Base-by-base conservation (phyloP, 2,888 invertebrate species). In the Drosophila mimetica region DNA sequence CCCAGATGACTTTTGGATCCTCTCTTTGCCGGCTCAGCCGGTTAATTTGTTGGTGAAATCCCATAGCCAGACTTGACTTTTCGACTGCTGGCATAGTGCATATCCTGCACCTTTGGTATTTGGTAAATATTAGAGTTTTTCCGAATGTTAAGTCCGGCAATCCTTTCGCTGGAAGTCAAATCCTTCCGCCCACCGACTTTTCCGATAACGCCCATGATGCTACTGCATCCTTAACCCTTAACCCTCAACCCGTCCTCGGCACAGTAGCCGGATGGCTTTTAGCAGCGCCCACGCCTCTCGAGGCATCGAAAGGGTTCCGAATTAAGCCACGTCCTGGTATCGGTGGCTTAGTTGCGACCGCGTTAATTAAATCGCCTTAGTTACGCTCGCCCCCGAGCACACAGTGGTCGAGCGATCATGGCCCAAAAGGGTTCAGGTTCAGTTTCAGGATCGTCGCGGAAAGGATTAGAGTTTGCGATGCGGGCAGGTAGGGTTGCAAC, bases 331-430 rank as follows among this genome's bases (percentile, higher is more conserved):
- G 73, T 72, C 66, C 58, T 59, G 74, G 32, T 57, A 61, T 51
- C 48, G 47, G 67, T 44, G 60, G 67, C 66, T 69, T 74, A 74
- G 70, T 53, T 53, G 59, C 69, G 48, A 89, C 89, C 83, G 83
- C 84, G 84, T 82, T 86, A 86, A 89, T 89, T 89, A 84, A 89
- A 89, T 89, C 88, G 75, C 79, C 73, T 89, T 89, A 76, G 89
- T 77, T 79, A 89, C 86, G 79, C 82, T 81, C 58, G 44, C 60
- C 65, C 28, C 51, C 9, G n/a, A n/a, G 8, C 13, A 4, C 39
- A 14, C 8, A 9, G 30, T 30, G 30, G 30, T 11, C 36, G 13
- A n/a, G 7, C 39, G 71, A 75, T 74, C 66, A 71, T 74, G 55
- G 70, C 41, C 47, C 13, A 18, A 65, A 65, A 36, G 64, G 64